These are phyloP conservation scores for Drosophila quinaria DNA, from an alignment of 2,888 invertebrate species.

Conservation along the genomic window DNA sequence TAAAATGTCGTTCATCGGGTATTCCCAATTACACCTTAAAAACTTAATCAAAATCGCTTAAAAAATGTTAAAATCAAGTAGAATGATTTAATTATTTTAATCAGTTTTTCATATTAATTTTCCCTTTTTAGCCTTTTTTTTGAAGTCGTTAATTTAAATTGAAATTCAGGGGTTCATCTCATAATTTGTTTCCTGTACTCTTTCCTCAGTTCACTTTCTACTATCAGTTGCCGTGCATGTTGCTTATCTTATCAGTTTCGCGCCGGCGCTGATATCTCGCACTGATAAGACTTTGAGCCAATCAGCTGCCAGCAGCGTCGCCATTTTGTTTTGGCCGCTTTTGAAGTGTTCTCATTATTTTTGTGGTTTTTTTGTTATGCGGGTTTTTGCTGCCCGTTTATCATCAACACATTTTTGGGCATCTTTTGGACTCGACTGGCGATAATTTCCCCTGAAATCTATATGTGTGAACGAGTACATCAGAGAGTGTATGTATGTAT, in stretches of 20 bases:
- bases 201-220: neutral
- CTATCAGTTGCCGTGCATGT: constrained; percentile 7
- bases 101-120: constrained; percentile 12
- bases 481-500: neutral
- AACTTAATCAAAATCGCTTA: too few species aligned
- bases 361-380: constrained; percentile 13
- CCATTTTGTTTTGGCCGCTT: constrained; percentile 66
- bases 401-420: constrained; percentile 13
- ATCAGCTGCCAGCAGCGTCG: constrained; percentile 57
- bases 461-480: constrained; percentile 8
- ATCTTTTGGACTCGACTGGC: constrained; percentile 2
- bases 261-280: constrained; percentile 67
- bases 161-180: constrained; percentile 51
- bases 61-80: too few species aligned
- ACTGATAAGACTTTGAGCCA: constrained; percentile 65
- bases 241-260: constrained; percentile 68
- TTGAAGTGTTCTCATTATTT: constrained; percentile 18
- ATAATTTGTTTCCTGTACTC: neutral
- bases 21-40: too few species aligned
- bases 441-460: constrained; percentile 34
- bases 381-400: constrained; percentile 24
- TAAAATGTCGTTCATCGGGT: too few species aligned
- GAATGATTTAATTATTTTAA: too few species aligned
- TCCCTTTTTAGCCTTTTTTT: neutral
- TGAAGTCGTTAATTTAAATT: constrained; percentile 63